Evolutionary conservation across 1,140 invertebrate species (phyloP).

Genomic region (Matsumurasca onukii): DNA sequence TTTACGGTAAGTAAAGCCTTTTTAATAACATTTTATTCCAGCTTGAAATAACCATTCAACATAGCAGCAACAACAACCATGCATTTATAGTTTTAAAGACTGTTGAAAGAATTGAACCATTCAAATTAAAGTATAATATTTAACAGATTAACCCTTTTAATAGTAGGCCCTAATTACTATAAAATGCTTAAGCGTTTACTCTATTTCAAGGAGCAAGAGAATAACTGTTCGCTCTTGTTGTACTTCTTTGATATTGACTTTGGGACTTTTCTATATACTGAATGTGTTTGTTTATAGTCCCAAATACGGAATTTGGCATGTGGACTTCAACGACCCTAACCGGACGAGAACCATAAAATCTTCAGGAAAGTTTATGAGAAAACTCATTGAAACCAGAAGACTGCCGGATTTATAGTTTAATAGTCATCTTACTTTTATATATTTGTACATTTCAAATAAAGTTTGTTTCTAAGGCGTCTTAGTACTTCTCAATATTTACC

Average conservation of each 20-base stretch:
- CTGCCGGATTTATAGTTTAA: not conserved
- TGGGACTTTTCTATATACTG: no score
- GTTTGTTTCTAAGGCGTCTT: no score
- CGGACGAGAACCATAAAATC: slow-evolving; percentile 66
- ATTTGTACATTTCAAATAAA: no score
- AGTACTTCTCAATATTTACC: no score
- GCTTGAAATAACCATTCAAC: no score
- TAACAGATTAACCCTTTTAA: not conserved
- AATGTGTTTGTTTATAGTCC: slow-evolving; percentile 50
- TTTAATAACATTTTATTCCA: no score
- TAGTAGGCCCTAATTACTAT: no score
- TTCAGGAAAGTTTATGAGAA: slow-evolving; percentile 63
- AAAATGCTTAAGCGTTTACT: not conserved
- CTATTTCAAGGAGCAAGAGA: not conserved
- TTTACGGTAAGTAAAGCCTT: no score
- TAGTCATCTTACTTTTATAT: no score
- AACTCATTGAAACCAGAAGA: slow-evolving; percentile 51
- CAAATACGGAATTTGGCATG: slow-evolving; percentile 70
- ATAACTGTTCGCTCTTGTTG: no score
- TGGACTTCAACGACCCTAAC: slow-evolving; percentile 67
- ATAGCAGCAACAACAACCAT: no score
- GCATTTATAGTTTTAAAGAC: not conserved
- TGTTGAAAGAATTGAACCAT: not conserved
- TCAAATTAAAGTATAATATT: not conserved
- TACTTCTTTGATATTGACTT: no score